A percentile compares a stretch with the other conserved stretches of the same genome.
phyloP scores from a whole-genome alignment of 2,888 invertebrate species.

The Emesis russula region DNA sequence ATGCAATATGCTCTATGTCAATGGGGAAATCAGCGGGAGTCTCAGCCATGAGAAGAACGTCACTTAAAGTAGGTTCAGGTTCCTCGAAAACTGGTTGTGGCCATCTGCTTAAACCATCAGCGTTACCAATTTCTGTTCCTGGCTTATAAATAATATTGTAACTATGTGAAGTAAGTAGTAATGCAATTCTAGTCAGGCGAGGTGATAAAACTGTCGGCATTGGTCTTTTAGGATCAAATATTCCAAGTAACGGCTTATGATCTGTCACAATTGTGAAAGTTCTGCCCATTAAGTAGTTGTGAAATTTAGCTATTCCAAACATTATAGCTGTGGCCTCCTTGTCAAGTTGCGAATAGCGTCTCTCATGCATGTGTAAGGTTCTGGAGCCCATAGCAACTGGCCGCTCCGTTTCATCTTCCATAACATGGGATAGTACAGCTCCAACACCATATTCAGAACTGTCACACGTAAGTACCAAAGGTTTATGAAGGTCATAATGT shows the following conservation, averaged over 20 bases:
- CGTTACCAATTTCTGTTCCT: constrained; percentile 19
- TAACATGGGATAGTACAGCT: constrained; percentile 8
- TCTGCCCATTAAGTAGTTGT: constrained; percentile 10
- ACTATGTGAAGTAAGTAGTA: constrained; percentile 7
- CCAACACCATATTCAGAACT: constrained; percentile 12
- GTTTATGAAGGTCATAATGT: constrained; percentile 19
- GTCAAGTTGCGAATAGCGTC: constrained; percentile 60
- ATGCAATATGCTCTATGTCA: neutral
- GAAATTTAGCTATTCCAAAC: constrained; percentile 30
- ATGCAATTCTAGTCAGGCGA: constrained; percentile 7
- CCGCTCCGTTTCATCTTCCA: constrained; percentile 35
- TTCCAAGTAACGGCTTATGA: constrained; percentile 10
- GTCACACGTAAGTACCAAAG: constrained; percentile 12
- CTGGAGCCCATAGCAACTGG: constrained; percentile 60
- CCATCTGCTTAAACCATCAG: constrained; percentile 6
- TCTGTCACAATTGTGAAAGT: constrained; percentile 10
- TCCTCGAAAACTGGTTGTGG: neutral
- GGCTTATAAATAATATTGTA: constrained; percentile 10
- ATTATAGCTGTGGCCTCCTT: constrained; percentile 68
- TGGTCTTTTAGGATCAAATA: constrained; percentile 19
- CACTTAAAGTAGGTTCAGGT: neutral
- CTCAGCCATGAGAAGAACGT: neutral
- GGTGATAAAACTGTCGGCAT: constrained; percentile 6
- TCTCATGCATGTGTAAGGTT: constrained; percentile 63
- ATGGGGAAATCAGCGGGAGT: neutral